Evolutionary conservation across 2,797 vertebrate genomes (phyloP).

Genomic region (Spea hammondii): DNA sequence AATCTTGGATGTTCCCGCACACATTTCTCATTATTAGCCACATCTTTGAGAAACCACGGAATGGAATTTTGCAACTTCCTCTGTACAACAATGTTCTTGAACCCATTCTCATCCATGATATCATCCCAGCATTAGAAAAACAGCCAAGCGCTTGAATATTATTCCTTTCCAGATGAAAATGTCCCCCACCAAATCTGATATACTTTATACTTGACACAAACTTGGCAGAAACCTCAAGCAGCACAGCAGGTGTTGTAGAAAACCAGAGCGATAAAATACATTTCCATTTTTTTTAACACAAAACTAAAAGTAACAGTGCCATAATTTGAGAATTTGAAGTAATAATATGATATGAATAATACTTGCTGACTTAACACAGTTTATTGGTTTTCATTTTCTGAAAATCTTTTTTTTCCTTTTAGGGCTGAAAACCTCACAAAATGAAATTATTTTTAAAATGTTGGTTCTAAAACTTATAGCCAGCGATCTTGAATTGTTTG

Average conservation of each 20-base stretch:
- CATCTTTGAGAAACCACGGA: conserved; percentile 10
- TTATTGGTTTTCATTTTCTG: no score
- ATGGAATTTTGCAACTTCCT: conserved; percentile 30
- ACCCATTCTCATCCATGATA: conserved; percentile 19
- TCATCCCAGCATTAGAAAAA: conserved; percentile 18
- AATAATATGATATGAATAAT: background rate
- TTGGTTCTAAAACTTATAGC: no score
- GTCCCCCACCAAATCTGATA: conserved; percentile 3
- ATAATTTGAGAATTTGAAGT: conserved; percentile 23
- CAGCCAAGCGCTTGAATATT: conserved; percentile 1
- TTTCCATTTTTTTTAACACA: conserved; percentile 35
- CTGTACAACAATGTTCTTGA: conserved; percentile 7
- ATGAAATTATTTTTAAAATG: no score
- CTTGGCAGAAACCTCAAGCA: conserved; percentile 32
- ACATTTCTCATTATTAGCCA: conserved; percentile 5
- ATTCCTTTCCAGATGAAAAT: conserved; percentile 21
- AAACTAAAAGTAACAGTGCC: conserved; percentile 27
- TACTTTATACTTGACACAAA: conserved; percentile 43
- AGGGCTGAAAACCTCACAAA: no score
- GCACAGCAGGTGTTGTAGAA: conserved; percentile 39
- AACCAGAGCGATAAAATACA: conserved; percentile 27
- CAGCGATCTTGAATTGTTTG: no score
- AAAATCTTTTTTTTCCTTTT: no score
- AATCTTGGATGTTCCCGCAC: no score
- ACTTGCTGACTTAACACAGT: no score